Conservation (phyloP, 2,113 vertebrate species). For the Psephotus haematonotus region DNA sequence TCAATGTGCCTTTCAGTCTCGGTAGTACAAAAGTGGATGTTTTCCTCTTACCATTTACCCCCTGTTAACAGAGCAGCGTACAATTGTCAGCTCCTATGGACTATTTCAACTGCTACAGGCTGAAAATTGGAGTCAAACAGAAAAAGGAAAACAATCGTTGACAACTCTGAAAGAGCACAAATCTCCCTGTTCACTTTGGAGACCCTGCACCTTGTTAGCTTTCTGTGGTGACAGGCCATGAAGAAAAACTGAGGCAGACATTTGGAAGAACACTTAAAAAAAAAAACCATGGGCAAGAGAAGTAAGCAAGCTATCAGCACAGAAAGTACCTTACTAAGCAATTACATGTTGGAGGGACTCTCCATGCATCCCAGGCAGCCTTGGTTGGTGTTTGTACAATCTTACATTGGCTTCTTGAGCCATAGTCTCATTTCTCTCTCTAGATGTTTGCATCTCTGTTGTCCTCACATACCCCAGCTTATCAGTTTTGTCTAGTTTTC, state of each 20-base stretch:
- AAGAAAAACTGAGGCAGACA: background rate
- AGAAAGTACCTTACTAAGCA: background rate
- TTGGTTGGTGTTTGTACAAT: background rate
- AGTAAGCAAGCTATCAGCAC: background rate
- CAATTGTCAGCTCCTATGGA: background rate
- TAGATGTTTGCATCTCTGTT: constrained; percentile 34
- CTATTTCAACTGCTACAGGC: background rate
- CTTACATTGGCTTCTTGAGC: background rate
- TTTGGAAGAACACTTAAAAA: background rate
- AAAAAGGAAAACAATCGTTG: background rate
- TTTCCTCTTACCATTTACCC: background rate
- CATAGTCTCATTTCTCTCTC: background rate
- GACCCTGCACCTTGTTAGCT: background rate
- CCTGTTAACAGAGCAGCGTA: background rate
- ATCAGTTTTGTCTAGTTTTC: constrained; percentile 53
- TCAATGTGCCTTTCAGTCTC: background rate
- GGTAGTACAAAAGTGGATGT: background rate
- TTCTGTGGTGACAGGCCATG: background rate
- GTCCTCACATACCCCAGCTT: constrained; percentile 64
- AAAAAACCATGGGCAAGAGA: background rate
- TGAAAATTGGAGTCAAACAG: background rate
- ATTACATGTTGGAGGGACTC: background rate
- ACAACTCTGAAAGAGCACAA: background rate
- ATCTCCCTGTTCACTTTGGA: background rate
- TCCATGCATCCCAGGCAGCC: background rate